Percentiles rank a stretch among this genome's conserved stretches.
Conservation (phyloP, 1,140 invertebrate genomes). For the Cyclargus thomasi region DNA sequence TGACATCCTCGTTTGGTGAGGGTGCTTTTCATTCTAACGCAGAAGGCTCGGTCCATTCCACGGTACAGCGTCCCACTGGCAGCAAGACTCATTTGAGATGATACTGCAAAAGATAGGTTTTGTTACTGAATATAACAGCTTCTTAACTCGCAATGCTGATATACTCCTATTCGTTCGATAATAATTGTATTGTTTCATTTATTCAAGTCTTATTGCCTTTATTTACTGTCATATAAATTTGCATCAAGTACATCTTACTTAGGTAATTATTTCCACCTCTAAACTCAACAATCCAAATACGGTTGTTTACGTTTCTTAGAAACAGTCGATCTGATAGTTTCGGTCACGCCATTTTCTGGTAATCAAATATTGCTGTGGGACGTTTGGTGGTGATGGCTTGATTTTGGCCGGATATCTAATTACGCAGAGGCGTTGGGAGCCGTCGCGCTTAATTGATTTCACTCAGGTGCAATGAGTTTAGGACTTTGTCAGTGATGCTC, state of each 20-base stretch:
- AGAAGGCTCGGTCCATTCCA: slow-evolving; percentile 94
- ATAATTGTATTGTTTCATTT: too few species aligned
- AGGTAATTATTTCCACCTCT: too few species aligned
- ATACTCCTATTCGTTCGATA: too few species aligned
- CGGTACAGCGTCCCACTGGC: slow-evolving; percentile 84
- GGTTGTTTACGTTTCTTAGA: background rate
- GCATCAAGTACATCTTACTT: too few species aligned
- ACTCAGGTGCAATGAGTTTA: slow-evolving; percentile 32
- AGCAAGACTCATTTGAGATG: slow-evolving; percentile 88
- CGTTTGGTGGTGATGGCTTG: slow-evolving; percentile 29
- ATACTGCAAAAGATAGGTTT: slow-evolving; percentile 78
- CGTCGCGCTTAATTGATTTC: slow-evolving; percentile 63
- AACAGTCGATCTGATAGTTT: background rate
- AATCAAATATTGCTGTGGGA: slow-evolving; percentile 4
- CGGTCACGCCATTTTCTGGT: background rate
- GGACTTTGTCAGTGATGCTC: slow-evolving; percentile 30
- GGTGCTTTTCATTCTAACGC: slow-evolving; percentile 98
- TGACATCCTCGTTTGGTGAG: slow-evolving; percentile 97
- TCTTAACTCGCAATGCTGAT: too few species aligned
- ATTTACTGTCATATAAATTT: too few species aligned
- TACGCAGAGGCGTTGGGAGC: slow-evolving; percentile 45
- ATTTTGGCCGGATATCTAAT: slow-evolving; percentile 56
- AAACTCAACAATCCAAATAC: background rate
- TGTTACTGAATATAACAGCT: too few species aligned
- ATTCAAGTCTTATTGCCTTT: too few species aligned